Evolutionary conservation across 2,888 invertebrate genomes (phyloP), one percentile per base, ranked within the genome.

Genomic region (Thereva nobilitata): DNA sequence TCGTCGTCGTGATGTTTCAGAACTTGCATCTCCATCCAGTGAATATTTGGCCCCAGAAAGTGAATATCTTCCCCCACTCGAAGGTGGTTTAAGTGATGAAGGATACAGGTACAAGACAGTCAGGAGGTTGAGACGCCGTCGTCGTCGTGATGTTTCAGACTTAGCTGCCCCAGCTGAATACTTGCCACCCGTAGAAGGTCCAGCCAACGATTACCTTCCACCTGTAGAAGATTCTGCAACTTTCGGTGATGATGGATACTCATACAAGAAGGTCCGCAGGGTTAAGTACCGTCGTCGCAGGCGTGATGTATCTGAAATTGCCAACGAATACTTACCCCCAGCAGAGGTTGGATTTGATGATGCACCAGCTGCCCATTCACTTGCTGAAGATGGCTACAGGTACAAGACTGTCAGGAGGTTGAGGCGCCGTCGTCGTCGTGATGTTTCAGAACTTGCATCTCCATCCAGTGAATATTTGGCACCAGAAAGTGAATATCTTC

Each of bases 1-100:
- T 44, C 57, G 57, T 37, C 57, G 57, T 45, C 57, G 57, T 57
- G 57, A 57, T 57, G 57, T 57, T 7, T 44, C 44, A n/a, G 57
- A 57, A 44, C 2, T 44, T 8, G 57, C 5, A 1, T 4, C 3
- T 8, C 57, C 57, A 57, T 34, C 57, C n/a, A 41, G 44, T 10
- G 57, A 57, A 45, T 57, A 57, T 37, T 40, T 57, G 35, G 44
- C 57, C 35, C 57, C 57, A 47, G 59, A n/a, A 54, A n/a, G 12
- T 5, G 41, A 42, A 42, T 8, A 9, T 34, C 34, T 5, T 35
- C n/a, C 6, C 6, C 42, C 9, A 10, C 37, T 38, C 12, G 59
- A 47, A 37, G 37, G 45, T 59, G 12, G 35, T 23, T 12, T 47
- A 5, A 10, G 37, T 9, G 42, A 41, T 8, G 57, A 57, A 44